Evolutionary conservation across 2,888 invertebrate species (phyloP), one percentile per base, ranked within the genome.

Genomic region (Elaeidobius kamerunicus): DNA sequence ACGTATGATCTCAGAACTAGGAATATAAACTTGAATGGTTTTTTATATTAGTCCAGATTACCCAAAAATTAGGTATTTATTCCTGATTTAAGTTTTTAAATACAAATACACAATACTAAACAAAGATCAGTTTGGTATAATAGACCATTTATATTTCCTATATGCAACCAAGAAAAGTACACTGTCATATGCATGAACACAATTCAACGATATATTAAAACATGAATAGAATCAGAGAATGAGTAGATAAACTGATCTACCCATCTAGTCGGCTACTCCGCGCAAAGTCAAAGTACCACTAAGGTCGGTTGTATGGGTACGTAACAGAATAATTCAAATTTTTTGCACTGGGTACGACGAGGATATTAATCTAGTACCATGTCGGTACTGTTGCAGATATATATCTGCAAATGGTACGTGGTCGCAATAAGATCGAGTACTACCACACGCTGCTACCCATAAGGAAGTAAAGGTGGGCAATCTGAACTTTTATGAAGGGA

Each of bases 221-320:
- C 49, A 49, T 49, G 49, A 49, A 49, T 49, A 49, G 49, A 49
- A 49, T 49, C 41, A 41, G 18, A 49, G 41, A 41, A 48, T 18
- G n/a, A 40, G 6, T 28, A 45, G 38, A 45, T 45, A 45, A 36
- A 27, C 23, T 28, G 27, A 36, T 45, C n/a, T n/a, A n/a, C n/a
- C n/a, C n/a, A n/a, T n/a, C 45, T 36, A 14, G 16, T 32, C 49
- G 41, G 49, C 49, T 49, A 49, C 41, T 49, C 42, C 42, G 19
- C 35, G 15, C 20, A 39, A 23, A 49, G 49, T 49, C 49, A 49
- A 49, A 49, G 41, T 42, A 49, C 49, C 49, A 32, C 41, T 41
- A 49, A 48, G 49, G 49, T 49, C 49, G 49, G 41, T 41, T 35
- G 49, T 35, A 35, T 35, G 39, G 20, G 41, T 49, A 34, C 18